Evolutionary conservation across 2,113 vertebrate species (phyloP), one percentile per base, ranked within the genome.

Genomic region (Ginglymostoma cirratum): DNA sequence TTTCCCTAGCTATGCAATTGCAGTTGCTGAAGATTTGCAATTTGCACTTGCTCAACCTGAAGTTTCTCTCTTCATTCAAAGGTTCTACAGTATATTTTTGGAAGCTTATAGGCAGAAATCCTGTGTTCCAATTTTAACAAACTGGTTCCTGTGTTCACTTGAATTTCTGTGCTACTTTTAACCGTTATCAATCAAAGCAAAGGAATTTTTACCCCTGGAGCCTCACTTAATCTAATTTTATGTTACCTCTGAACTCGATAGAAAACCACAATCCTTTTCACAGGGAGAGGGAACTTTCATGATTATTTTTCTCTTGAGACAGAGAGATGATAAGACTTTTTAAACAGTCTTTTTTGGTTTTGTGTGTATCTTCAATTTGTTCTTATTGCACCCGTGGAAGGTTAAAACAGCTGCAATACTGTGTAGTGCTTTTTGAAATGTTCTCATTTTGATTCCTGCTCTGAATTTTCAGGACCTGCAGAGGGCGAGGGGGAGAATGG

Each of bases 131-230:
- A 66, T 66, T 67, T 93, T 93, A 93, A 66, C 17, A 34, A 93
- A 93, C 65, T 38, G 15, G 89, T 93, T 38, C 89, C n/a, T 93
- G 52, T 65, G 89, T 93, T 93, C 61, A 66, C 1, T 34, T 90
- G 87, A 90, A 90, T 90, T 52, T 90, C 30, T 90, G 27, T 65
- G 87, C 87, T 65, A 55, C 48, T 89, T 89, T 89, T 89, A 89
- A 55, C 42, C 10, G 21, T 83, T 89, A 52, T 89, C 55, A 89
- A 89, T 89, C 86, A 89, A 89, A 89, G 86, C 86, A 52, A 8
- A 89, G 48, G 87, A 90, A 90, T 90, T 90, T 61, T 52, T n/a
- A 55, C 14, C 30, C 87, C 30, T 34, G 30, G 87, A 90, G 30
- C 55, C 15, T 65, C 30, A n/a, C 30, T n/a, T 55, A 61, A n/a